These are phyloP conservation scores for Anabas testudineus DNA, from an alignment of 2,797 vertebrate genomes.

Conservation along the genomic window DNA sequence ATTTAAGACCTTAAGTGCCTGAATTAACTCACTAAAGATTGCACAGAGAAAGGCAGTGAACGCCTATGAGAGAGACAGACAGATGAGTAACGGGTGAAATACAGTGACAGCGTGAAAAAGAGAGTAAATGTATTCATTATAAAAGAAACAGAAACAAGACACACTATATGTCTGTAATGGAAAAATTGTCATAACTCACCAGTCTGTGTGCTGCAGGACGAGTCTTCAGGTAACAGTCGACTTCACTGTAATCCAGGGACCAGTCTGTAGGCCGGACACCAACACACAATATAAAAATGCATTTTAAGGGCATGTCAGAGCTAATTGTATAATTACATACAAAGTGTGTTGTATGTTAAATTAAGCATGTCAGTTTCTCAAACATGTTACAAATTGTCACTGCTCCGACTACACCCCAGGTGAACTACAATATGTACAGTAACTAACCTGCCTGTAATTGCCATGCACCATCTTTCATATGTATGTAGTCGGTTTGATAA, in stretches of 20 bases:
- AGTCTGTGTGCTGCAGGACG: neutral
- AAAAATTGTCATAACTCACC: slow-evolving; percentile 64
- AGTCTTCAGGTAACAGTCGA: slow-evolving; percentile 36
- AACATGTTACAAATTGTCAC: neutral
- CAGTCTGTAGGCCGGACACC: slow-evolving; percentile 56
- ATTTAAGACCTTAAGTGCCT: neutral
- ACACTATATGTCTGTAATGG: neutral
- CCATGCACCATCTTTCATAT: slow-evolving; percentile 2
- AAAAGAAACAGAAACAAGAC: neutral
- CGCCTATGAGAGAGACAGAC: neutral
- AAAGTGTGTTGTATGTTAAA: too few species aligned
- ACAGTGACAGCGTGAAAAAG: neutral
- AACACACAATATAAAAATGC: slow-evolving; percentile 27
- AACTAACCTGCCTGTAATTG: neutral
- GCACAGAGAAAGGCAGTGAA: neutral
- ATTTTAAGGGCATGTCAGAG: slow-evolving; percentile 6
- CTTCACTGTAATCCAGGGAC: slow-evolving; percentile 28
- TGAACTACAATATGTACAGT: slow-evolving; percentile 16
- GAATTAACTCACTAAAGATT: neutral
- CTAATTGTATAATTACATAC: neutral
- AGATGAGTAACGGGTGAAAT: neutral
- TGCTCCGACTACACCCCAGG: slow-evolving; percentile 6
- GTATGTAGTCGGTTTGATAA: neutral
- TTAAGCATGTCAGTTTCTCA: neutral
- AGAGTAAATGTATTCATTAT: too few species aligned